phyloP scores from a whole-genome alignment of 2,888 invertebrate genomes.

The Tetrapedia diversipes region DNA sequence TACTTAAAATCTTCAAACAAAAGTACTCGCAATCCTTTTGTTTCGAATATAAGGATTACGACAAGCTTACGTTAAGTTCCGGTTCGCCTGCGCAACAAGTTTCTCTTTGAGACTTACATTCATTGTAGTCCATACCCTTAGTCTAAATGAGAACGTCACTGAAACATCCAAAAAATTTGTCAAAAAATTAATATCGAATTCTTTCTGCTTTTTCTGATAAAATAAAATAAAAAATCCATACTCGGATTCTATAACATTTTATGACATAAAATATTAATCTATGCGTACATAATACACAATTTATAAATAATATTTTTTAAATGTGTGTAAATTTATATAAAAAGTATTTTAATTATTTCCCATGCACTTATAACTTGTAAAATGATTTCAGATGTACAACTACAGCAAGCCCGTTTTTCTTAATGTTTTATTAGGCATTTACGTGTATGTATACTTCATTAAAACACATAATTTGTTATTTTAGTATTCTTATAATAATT shows the following conservation, averaged over 20 bases:
- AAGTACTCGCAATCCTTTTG: background rate
- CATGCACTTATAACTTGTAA: too few species aligned
- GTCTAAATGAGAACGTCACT: constrained; percentile 18
- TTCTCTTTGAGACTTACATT: constrained; percentile 57
- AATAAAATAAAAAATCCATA: background rate
- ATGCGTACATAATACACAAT: background rate
- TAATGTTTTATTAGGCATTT: background rate
- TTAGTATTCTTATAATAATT: background rate
- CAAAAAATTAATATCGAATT: background rate
- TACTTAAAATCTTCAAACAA: background rate
- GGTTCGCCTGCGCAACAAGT: constrained; percentile 65
- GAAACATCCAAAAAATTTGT: background rate
- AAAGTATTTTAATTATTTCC: background rate
- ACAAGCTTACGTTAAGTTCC: constrained; percentile 37
- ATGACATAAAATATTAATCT: background rate
- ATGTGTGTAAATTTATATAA: background rate
- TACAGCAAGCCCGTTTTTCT: background rate
- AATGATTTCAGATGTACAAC: background rate
- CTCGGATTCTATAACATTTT: background rate
- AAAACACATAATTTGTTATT: too few species aligned
- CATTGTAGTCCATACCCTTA: constrained; percentile 46
- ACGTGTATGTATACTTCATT: background rate
- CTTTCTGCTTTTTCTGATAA: background rate
- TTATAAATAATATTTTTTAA: background rate
- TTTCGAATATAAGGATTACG: background rate